A percentile compares a stretch with the other conserved stretches of the same genome.
These are phyloP conservation scores for Thereuonema tuberculata DNA, from an alignment of 1,140 invertebrate genomes.

Conservation along the genomic window DNA sequence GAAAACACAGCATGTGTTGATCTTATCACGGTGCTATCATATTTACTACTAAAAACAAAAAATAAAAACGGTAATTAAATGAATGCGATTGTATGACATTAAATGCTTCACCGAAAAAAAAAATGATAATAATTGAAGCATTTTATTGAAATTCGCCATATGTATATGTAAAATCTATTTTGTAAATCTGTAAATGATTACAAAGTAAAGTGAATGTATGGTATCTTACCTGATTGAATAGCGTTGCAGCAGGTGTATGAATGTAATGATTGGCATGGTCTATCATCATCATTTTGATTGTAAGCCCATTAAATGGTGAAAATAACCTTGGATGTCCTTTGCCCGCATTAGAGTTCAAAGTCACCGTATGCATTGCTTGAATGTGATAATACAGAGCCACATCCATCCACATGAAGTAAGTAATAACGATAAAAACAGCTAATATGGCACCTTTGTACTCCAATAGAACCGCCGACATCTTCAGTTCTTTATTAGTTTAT, in stretches of 20 bases:
- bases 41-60: too few relatives aligned
- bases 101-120: too few relatives aligned
- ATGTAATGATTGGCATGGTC: constrained; percentile 62
- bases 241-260: constrained; percentile 40
- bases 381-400: constrained; percentile 13
- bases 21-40: too few relatives aligned
- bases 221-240: constrained; percentile 11
- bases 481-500: neutral
- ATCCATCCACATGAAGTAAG: constrained; percentile 14
- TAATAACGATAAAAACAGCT: constrained; percentile 8
- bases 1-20: too few relatives aligned
- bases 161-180: too few relatives aligned
- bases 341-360: neutral
- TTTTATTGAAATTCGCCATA: too few relatives aligned
- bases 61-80: too few relatives aligned
- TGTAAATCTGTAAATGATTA: too few relatives aligned
- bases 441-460: constrained; percentile 9
- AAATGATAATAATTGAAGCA: too few relatives aligned
- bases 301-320: constrained; percentile 55
- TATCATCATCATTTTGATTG: constrained; percentile 55
- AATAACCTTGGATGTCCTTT: neutral
- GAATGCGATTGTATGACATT: too few relatives aligned
- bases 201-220: too few relatives aligned
- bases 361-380: neutral
- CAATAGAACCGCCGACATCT: neutral